phyloP scores from a whole-genome alignment of 2,797 vertebrate species.

The Dryobates pubescens region DNA sequence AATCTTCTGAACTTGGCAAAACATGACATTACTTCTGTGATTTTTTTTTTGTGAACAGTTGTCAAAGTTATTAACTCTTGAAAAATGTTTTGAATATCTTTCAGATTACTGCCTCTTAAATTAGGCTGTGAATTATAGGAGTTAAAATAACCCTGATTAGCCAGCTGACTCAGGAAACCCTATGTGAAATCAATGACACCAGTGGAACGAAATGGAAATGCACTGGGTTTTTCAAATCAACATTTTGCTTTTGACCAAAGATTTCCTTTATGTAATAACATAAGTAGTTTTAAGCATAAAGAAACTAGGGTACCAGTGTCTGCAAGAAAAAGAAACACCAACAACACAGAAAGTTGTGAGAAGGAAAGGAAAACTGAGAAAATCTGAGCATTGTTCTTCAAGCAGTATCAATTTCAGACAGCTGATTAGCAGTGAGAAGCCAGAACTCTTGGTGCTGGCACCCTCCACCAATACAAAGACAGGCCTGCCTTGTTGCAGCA shows the following conservation, averaged over 20 bases:
- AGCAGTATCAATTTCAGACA: background rate
- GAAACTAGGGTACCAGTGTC: background rate
- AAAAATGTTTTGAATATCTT: background rate
- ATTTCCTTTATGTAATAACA: background rate
- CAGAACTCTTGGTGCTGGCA: background rate
- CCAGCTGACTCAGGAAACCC: background rate
- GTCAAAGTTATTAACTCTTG: background rate
- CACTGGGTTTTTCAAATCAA: background rate
- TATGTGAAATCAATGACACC: background rate
- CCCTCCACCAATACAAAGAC: background rate
- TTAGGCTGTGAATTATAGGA: background rate
- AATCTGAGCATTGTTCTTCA: background rate
- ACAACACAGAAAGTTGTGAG: background rate
- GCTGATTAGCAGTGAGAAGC: background rate
- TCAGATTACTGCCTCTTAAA: background rate
- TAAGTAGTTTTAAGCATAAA: background rate
- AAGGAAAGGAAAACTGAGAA: background rate
- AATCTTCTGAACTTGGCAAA: background rate
- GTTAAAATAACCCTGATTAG: background rate
- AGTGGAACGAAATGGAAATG: background rate
- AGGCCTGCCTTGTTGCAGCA: background rate
- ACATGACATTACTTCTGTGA: accelerated
- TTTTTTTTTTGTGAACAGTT: background rate
- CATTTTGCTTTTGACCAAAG: background rate
- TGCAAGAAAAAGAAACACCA: background rate